Evolutionary conservation across 1,140 invertebrate species (phyloP).

Genomic region (Drosophila aff.): DNA sequence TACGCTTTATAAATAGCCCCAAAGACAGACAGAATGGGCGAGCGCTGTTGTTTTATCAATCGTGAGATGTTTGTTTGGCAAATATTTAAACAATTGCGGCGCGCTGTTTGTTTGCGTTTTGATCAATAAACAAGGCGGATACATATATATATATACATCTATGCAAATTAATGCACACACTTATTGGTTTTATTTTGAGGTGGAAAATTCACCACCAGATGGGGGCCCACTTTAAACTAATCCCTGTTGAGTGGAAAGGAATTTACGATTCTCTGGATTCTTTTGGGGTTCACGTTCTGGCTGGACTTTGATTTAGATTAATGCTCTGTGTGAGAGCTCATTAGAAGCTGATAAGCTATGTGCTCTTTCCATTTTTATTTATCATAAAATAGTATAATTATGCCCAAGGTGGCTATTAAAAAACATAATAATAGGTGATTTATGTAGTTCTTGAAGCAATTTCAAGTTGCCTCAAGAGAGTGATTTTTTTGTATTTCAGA

Average conservation of each 20-base stretch:
- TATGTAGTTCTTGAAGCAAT: background rate
- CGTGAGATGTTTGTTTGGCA: conserved; percentile 41
- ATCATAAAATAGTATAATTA: conserved; percentile 6
- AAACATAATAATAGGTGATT: background rate
- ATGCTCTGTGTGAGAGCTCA: background rate
- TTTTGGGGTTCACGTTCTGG: background rate
- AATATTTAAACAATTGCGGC: conserved; percentile 60
- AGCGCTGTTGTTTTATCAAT: conserved; percentile 57
- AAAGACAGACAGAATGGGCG: conserved; percentile 17
- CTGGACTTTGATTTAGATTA: background rate
- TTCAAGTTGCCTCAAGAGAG: background rate
- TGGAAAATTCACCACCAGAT: background rate
- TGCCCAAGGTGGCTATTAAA: conserved; percentile 1
- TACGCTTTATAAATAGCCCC: conserved; percentile 36
- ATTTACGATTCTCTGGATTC: background rate
- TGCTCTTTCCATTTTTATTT: background rate
- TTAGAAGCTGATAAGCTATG: background rate
- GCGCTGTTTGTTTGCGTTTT: conserved; percentile 42
- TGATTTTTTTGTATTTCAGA: background rate
- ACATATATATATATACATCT: background rate
- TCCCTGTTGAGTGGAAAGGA: conserved; percentile 6
- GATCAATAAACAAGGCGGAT: conserved; percentile 52
- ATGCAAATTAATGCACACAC: conserved; percentile 53
- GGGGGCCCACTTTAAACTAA: background rate
- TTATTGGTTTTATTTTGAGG: conserved; percentile 22